Evolutionary conservation across 2,888 invertebrate species (phyloP).

Genomic region (Branchellion lobata): DNA sequence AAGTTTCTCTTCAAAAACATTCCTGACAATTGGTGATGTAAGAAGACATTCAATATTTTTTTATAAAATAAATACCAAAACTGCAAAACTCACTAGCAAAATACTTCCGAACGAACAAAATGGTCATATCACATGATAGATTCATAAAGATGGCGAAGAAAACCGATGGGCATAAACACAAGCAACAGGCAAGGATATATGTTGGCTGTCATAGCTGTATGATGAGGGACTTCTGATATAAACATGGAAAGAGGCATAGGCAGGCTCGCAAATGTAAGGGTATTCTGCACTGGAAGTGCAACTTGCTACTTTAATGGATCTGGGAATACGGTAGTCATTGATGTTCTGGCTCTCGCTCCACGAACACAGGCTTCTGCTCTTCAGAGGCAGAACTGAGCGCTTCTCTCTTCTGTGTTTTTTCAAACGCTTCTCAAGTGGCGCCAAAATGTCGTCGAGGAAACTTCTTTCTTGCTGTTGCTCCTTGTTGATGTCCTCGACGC

Average conservation of each 20-base stretch:
- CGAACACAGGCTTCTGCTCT: slow-evolving; percentile 15
- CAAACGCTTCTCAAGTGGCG: neutral
- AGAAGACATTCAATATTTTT: no score
- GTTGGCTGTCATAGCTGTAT: neutral
- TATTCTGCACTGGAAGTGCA: neutral
- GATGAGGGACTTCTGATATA: neutral
- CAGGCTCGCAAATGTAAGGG: slow-evolving; percentile 24
- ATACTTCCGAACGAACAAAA: neutral
- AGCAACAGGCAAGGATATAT: neutral
- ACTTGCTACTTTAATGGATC: neutral
- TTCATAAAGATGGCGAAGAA: no score
- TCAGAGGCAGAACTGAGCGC: slow-evolving; percentile 5
- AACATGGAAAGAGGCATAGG: neutral
- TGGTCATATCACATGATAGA: no score
- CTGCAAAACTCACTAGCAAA: no score
- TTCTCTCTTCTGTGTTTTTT: neutral
- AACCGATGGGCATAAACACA: neutral
- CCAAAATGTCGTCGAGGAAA: neutral
- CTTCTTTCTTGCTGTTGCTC: neutral
- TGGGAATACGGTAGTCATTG: slow-evolving; percentile 11
- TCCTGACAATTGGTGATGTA: no score
- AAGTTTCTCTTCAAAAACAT: no score
- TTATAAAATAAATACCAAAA: no score
- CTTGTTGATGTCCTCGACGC: neutral
- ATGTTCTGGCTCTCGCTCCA: slow-evolving; percentile 8